Evolutionary conservation across 2,113 vertebrate species (phyloP), one percentile per base, ranked within the genome.

Genomic region (Casuarius casuarius): DNA sequence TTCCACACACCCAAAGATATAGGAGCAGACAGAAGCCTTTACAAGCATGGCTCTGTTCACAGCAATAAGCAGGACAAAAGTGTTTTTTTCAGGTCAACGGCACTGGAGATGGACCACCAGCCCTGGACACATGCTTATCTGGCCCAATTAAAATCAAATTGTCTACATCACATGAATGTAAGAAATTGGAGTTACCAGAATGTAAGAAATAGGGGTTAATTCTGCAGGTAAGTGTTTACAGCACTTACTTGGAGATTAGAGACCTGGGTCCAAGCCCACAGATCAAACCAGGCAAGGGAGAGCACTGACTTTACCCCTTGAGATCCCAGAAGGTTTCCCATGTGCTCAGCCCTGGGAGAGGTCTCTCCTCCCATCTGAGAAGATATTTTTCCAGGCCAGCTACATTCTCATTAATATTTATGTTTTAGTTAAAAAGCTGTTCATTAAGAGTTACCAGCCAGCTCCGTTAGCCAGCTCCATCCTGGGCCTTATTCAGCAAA

Each of bases 1-100:
- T 86, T 51, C 26, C 54, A 35, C 31, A 22, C 8, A 15, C 12
- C 26, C 14, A 5, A 19, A 21, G 28, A 15, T 48, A 38, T 16
- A 8, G 1, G 0, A 40, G 10, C 4, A 77, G 49, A 28, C 31
- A 65, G 40, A n/a, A 80, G n/a, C 1, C 2, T 54, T 12, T 3
- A 2, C 66, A 44, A 75, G 10, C 0, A 0, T 2, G 56, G 18
- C 40, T 22, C 4, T 15, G 31, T 26, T 86, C 7, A 2, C 26
- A 56, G 56, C 1, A 59, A 38, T 78, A 33, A 61, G 5, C 28
- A 19, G 49, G 48, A 13, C 7, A 29, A 17, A 89, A 87, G 20
- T 0, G 2, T 4, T 33, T 59, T n/a, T 38, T 62, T 44, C 25
- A 67, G 68, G 29, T 73, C 44, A 33, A 42, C 1, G 40, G 12